Evolutionary conservation across 1,140 invertebrate genomes (phyloP).

Genomic region (Sycophila sp.): DNA sequence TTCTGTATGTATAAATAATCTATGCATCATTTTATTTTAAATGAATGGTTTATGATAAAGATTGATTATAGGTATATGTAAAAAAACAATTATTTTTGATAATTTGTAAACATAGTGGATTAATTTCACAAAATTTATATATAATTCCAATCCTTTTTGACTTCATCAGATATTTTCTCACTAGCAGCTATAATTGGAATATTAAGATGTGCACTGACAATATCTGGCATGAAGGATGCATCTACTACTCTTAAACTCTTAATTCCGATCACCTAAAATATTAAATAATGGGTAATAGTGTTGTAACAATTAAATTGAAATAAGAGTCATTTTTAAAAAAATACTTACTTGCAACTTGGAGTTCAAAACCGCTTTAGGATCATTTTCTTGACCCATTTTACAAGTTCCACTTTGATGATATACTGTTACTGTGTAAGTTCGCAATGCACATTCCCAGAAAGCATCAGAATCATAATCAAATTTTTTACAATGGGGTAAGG

Average conservation of each 20-base stretch:
- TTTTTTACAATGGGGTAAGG: conserved; percentile 73
- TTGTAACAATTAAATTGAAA: not conserved
- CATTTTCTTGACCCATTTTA: conserved; percentile 67
- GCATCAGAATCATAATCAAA: conserved; percentile 70
- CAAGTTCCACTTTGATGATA: conserved; percentile 71
- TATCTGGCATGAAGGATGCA: conserved; percentile 64
- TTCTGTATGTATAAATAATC: not conserved
- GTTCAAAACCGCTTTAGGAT: conserved; percentile 69
- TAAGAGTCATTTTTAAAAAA: no score
- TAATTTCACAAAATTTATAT: no score
- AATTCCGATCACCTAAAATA: conserved; percentile 55
- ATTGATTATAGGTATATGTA: not conserved
- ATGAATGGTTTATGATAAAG: not conserved
- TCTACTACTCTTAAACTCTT: conserved; percentile 64
- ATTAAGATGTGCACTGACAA: conserved; percentile 65
- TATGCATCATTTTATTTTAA: not conserved
- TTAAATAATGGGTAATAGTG: not conserved
- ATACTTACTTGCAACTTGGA: conserved; percentile 54
- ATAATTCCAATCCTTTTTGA: no score
- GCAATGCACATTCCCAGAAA: conserved; percentile 72
- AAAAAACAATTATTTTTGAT: no score
- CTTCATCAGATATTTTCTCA: no score
- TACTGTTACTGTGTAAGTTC: conserved; percentile 68
- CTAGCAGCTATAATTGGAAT: conserved; percentile 68
- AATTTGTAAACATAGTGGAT: no score